Conservation (phyloP, 2,113 vertebrate genomes). For the Bos indicus region DNA sequence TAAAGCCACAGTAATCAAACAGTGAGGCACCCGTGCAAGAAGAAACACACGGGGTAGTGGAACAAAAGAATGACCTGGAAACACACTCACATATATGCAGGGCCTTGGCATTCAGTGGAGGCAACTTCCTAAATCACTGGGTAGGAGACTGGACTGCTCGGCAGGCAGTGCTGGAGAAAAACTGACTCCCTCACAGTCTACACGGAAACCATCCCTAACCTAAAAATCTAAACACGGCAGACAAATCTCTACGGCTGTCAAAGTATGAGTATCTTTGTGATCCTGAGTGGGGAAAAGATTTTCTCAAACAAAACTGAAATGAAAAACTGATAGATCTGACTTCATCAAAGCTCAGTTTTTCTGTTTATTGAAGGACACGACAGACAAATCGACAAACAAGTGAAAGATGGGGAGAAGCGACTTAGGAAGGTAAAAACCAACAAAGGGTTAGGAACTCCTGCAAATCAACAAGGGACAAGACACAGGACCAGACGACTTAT, state of each 20-base stretch:
- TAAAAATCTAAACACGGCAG: not conserved
- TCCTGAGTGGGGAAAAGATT: not conserved
- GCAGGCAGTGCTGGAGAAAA: not conserved
- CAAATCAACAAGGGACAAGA: not conserved
- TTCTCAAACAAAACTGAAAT: not conserved
- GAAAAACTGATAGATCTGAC: not conserved
- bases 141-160: not conserved
- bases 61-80: not conserved
- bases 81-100: not conserved
- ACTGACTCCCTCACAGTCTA: not conserved
- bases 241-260: not conserved
- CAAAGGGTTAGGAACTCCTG: not conserved
- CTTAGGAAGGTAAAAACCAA: not conserved
- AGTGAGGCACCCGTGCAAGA: not conserved
- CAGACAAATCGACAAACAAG: not conserved
- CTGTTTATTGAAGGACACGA: not conserved
- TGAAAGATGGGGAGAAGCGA: not conserved
- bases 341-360: not conserved
- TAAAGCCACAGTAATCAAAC: not conserved
- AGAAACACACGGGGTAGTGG: not conserved
- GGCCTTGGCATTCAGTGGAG: not conserved
- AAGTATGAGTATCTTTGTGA: not conserved
- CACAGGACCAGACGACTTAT: not conserved
- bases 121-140: not conserved
- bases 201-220: not conserved